Conservation (phyloP, 2,113 vertebrate genomes). For the Peromyscus polionotus region DNA sequence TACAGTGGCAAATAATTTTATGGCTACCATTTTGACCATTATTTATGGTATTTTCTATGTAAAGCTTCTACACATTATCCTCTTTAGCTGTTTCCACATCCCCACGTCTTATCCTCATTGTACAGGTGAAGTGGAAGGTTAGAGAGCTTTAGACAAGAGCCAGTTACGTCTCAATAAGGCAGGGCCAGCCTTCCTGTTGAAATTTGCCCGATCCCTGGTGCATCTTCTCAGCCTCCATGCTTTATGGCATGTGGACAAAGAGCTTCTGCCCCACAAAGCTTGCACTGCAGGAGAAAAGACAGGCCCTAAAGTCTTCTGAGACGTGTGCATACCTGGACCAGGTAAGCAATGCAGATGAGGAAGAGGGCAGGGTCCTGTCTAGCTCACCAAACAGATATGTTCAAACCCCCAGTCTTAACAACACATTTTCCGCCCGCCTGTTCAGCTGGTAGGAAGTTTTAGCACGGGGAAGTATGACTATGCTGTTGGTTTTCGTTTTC, state of each 20-base stretch:
- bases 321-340: not conserved
- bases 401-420: not conserved
- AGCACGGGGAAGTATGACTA: not conserved
- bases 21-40: not conserved
- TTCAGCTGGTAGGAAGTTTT: not conserved
- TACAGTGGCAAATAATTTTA: not conserved
- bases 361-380: not conserved
- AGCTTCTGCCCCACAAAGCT: not conserved
- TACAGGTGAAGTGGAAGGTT: not conserved
- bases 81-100: not conserved
- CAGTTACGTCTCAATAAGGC: accelerated
- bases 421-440: not conserved
- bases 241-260: not conserved
- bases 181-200: not conserved
- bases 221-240: not conserved
- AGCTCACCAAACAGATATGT: not conserved
- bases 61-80: not conserved
- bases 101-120: not conserved
- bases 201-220: not conserved
- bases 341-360: not conserved
- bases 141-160: not conserved
- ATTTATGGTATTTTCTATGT: not conserved
- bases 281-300: not conserved
- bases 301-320: not conserved
- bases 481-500: not conserved